Base-by-base conservation (phyloP, 1,140 invertebrate genomes). In the Solenopsis fugax region DNA sequence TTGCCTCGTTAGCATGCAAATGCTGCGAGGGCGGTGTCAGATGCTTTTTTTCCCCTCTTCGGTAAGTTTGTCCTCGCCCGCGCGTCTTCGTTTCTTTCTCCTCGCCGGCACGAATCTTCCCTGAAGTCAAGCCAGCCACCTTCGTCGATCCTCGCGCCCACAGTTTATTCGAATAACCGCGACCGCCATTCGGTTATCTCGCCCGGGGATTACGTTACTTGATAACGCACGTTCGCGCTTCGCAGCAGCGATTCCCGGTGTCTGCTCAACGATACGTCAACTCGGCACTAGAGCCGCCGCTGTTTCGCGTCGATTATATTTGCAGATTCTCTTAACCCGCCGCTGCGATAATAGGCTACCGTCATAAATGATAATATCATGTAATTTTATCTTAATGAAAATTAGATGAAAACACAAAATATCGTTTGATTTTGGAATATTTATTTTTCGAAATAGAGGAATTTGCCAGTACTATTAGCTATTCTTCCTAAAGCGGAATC, bases 1-100 rank as follows among this genome's bases (percentile, higher is more conserved):
- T 90, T 86, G 86, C 86, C 86, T 91, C 84, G 73, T 91, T 86
- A 87, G 87, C 65, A 91, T 91, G 90, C 67, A 91, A 91, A 91
- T 91, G 72, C 80, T 75, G 64, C 65, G 67, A 84, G 58, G 71
- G 21, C 56, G 58, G 50, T 73, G 41, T 67, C 71, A 18, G 60
- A 52, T 54, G 37, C 54, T 65, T 58, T 24, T 13, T 41, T 6
- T 16, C 9, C 56, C 56, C 56, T 34, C 9, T 45, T 24, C 37
- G 13, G 7, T 34, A 67, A 77, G 62, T 50, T 73, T 18, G 24
- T 48, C 29, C 37, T 52, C 62, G 2, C 41, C 48, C 18, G 13
- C 58, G 54, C 24, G 1, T 18, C 37, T 65, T 86, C 41, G n/a
- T 45, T 29, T 13, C n/a, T 16, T 29, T 0, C 34, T 37, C 4